Conservation (phyloP, 2,797 vertebrate genomes). For the Pipistrellus nathusii region DNA sequence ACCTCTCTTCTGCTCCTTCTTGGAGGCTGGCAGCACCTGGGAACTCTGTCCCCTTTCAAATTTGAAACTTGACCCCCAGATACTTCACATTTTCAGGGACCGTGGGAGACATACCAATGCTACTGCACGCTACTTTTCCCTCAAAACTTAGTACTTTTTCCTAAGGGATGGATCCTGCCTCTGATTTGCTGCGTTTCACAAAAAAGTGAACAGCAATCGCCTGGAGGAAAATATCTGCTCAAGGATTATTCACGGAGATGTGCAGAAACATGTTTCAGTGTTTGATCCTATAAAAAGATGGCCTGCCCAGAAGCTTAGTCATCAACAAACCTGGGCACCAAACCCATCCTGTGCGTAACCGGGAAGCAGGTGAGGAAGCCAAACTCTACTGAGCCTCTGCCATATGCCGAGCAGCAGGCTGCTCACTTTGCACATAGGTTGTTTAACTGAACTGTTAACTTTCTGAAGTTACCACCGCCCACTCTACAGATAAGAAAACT, state of each 20-base stretch:
- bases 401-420: background rate
- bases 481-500: constrained; percentile 20
- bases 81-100: constrained; percentile 21
- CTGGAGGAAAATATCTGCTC: background rate
- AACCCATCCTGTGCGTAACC: background rate
- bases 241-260: background rate
- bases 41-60: constrained; percentile 43
- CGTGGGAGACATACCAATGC: background rate
- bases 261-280: background rate
- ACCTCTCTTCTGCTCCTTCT: background rate
- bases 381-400: background rate
- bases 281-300: background rate
- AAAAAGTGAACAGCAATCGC: background rate
- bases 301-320: background rate
- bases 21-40: background rate
- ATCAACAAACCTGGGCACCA: constrained; percentile 35
- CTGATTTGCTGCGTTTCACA: background rate
- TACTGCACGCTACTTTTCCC: background rate
- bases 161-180: background rate
- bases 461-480: background rate
- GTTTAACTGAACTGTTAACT: background rate
- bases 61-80: constrained; percentile 36
- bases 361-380: background rate
- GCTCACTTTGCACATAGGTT: background rate
- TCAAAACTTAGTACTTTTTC: background rate